Percentiles rank a stretch among this genome's conserved stretches.
These are phyloP conservation scores for Paedocypris micromegethes DNA, from an alignment of 2,797 vertebrate species.

Conservation along the genomic window DNA sequence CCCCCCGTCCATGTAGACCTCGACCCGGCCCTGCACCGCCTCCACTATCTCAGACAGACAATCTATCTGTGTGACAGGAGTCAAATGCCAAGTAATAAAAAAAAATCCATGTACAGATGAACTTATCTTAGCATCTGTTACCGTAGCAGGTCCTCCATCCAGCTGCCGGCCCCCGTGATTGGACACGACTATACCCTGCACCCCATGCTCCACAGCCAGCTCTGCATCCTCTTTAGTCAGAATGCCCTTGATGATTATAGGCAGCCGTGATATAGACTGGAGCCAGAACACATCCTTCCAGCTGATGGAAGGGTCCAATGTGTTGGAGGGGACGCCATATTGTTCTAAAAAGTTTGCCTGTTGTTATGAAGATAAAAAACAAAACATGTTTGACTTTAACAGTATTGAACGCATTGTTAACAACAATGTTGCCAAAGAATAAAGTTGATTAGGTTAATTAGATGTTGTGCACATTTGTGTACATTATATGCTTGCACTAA, in stretches of 20 bases:
- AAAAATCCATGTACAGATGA: too few species aligned
- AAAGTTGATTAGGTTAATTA: too few species aligned
- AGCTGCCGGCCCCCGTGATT: slow-evolving; percentile 93
- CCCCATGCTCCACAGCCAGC: slow-evolving; percentile 81
- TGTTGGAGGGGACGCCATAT: slow-evolving; percentile 71
- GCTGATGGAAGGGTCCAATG: slow-evolving; percentile 78
- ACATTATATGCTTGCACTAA: too few species aligned
- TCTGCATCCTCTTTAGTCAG: slow-evolving; percentile 93
- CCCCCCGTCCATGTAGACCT: slow-evolving; percentile 91
- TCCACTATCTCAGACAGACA: slow-evolving; percentile 86
- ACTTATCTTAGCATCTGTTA: slow-evolving; percentile 47
- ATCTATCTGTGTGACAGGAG: slow-evolving; percentile 73
- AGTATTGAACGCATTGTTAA: too few species aligned
- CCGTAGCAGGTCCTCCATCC: slow-evolving; percentile 85
- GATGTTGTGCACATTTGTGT: too few species aligned
- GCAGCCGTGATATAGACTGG: slow-evolving; percentile 77
- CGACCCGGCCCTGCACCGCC: slow-evolving; percentile 77
- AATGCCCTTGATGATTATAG: slow-evolving; percentile 93
- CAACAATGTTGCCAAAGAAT: too few species aligned
- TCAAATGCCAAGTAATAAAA: too few species aligned
- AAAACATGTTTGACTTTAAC: too few species aligned
- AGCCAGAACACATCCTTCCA: slow-evolving; percentile 90
- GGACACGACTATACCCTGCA: slow-evolving; percentile 90
- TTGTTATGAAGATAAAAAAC: slow-evolving; percentile 56
- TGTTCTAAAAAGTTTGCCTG: slow-evolving; percentile 52